Conservation (phyloP, 2,888 invertebrate genomes). For the Idaea biselata region DNA sequence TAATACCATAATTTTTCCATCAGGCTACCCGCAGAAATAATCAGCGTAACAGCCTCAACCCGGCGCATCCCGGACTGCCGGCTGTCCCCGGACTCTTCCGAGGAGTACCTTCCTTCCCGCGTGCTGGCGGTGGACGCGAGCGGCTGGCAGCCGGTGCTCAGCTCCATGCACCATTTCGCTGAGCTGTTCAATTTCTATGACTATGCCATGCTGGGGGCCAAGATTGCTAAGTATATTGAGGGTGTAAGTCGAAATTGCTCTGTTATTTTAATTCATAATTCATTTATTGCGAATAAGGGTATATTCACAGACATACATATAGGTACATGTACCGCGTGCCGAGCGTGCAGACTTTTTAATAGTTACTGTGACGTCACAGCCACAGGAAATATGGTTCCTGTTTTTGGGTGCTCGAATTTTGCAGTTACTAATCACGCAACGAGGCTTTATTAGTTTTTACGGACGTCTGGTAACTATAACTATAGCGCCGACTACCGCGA, state of each 20-base stretch:
- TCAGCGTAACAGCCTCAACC: slow-evolving; percentile 38
- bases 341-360: too few species aligned
- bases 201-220: slow-evolving; percentile 53
- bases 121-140: slow-evolving; percentile 44
- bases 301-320: too few species aligned
- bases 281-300: too few species aligned
- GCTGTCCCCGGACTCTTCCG: slow-evolving; percentile 32
- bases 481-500: too few species aligned
- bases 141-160: slow-evolving; percentile 55
- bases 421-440: too few species aligned
- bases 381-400: too few species aligned
- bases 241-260: slow-evolving; percentile 50
- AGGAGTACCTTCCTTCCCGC: slow-evolving; percentile 57
- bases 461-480: too few species aligned
- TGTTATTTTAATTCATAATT: too few species aligned
- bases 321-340: too few species aligned
- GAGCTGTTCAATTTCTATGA: slow-evolving; percentile 57
- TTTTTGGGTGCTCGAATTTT: too few species aligned
- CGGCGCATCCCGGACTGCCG: slow-evolving; percentile 61
- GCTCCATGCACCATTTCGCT: slow-evolving; percentile 58
- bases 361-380: too few species aligned
- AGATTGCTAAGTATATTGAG: slow-evolving; percentile 63
- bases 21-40: slow-evolving; percentile 52
- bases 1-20: slow-evolving; percentile 13
- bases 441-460: too few species aligned